Base-by-base conservation (phyloP, 2,888 invertebrate genomes). In the Lysandra coridon region DNA sequence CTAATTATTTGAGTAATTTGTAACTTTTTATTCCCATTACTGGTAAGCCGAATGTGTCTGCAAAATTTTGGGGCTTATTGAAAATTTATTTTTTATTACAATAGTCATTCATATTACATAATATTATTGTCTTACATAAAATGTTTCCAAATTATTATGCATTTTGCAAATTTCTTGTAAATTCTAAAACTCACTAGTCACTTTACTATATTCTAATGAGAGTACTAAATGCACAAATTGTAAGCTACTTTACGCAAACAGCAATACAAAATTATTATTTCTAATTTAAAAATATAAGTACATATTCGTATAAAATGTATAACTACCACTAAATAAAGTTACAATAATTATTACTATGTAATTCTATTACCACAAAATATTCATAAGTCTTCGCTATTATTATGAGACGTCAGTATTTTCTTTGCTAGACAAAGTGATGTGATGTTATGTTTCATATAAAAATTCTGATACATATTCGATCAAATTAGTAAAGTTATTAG, bases 261-360 rank as follows among this genome's bases (percentile, higher is more conserved):
- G 33, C 30, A 69, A 33, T 33, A 69, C 14, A 69, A 62, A 23
- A 62, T 62, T 69, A 33, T 69, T 37, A 69, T 37, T 14, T 37
- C 33, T 69, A 69, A 33, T 69, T 17, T 33, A 69, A 37, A 64
- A 37, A 69, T 69, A 14, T 69, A 69, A 69, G 69, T 69, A 69
- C 33, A 69, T 69, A 69, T 33, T 69, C 17, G 69, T 69, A 69
- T 69, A 69, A 69, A 69, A 69, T 33, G 69, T 69, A 69, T 37
- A 37, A 33, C 37, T 69, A 69, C 30, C 33, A 37, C 14, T 69
- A 23, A 64, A 30, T 69, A 33, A 33, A 33, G 33, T 33, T 7
- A 62, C 7, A 1, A 64, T n/a, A 1, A 69, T 69, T 69, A 69
- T 30, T 30, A 69, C 1, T 69, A 12, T 30, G 12, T 69, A 69